These are phyloP conservation scores for Carpatolechia fugitivella DNA, from an alignment of 2,888 invertebrate species.

Conservation along the genomic window DNA sequence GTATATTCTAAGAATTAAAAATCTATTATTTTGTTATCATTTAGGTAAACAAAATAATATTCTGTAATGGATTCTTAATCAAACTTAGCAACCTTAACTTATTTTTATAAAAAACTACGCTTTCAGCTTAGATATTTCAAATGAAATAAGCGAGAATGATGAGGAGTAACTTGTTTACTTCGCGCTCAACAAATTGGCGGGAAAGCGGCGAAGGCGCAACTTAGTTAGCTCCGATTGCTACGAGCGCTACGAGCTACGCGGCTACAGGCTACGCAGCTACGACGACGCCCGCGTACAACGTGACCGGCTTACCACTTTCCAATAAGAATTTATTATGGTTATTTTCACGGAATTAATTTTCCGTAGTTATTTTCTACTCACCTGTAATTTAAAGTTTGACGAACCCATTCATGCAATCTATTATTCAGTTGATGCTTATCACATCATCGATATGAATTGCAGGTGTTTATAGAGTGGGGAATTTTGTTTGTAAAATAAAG, in stretches of 20 bases:
- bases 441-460: too few relatives aligned
- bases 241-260: constrained; percentile 23
- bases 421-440: not conserved
- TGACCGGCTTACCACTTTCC: constrained; percentile 5
- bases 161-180: constrained; percentile 11
- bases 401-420: not conserved
- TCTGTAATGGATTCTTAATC: too few relatives aligned
- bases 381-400: not conserved
- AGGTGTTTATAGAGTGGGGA: too few relatives aligned
- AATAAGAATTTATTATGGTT: not conserved
- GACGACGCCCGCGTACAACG: constrained; percentile 15
- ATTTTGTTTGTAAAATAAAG: too few relatives aligned
- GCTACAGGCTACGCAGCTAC: constrained; percentile 24
- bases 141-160: not conserved
- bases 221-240: constrained; percentile 21
- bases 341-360: too few relatives aligned
- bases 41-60: too few relatives aligned
- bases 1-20: too few relatives aligned
- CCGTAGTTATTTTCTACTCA: too few relatives aligned
- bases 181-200: constrained; percentile 13
- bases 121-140: not conserved
- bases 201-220: constrained; percentile 19
- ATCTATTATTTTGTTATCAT: too few relatives aligned
- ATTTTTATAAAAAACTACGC: too few relatives aligned
- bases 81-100: too few relatives aligned